Base-by-base conservation (phyloP, 2,113 vertebrate species). In the Austrofundulus limnaeus region DNA sequence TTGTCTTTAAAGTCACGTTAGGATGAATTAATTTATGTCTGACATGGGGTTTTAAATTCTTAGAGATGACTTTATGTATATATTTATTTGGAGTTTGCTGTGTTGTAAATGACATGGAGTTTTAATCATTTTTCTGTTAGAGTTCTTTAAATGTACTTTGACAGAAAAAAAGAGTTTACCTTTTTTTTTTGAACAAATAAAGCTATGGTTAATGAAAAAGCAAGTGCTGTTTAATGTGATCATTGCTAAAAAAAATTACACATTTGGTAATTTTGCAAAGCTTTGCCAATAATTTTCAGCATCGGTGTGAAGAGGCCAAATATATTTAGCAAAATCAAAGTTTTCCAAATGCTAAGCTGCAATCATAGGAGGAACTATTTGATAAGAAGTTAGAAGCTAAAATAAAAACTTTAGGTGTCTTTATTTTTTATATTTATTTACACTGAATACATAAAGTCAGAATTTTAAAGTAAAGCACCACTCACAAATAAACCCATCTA, bases 71-170 rank as follows among this genome's bases (percentile, higher is more conserved):
- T 86, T 86, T 77, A 51, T 94, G 93, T 94, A 95, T 87, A 93
- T 93, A 92, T 89, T 91, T 93, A 89, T 94, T 90, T 87, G 66
- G 80, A 83, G 91, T 72, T 93, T 94, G 93, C 92, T 64, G 93
- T 94, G 94, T 86, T 93, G 79, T 85, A 88, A 86, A 88, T 84
- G 61, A 82, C 13, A 23, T 70, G 49, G 77, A 88, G 77, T 85
- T n/a, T n/a, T n/a, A n/a, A n/a, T n/a, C n/a, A n/a, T n/a, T n/a
- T n/a, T n/a, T n/a, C n/a, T n/a, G n/a, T n/a, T n/a, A n/a, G n/a
- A n/a, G n/a, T n/a, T n/a, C n/a, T n/a, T n/a, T 82, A 50, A 79
- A 69, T 70, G 77, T 86, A 78, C 77, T 90, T 87, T 83, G 76
- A 67, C 79, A 48, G 75, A 64, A 77, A 77, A 86, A 81, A 70